Evolutionary conservation across 2,797 vertebrate species (phyloP), one percentile per base, ranked within the genome.

Genomic region (Limnodromus scolopaceus): DNA sequence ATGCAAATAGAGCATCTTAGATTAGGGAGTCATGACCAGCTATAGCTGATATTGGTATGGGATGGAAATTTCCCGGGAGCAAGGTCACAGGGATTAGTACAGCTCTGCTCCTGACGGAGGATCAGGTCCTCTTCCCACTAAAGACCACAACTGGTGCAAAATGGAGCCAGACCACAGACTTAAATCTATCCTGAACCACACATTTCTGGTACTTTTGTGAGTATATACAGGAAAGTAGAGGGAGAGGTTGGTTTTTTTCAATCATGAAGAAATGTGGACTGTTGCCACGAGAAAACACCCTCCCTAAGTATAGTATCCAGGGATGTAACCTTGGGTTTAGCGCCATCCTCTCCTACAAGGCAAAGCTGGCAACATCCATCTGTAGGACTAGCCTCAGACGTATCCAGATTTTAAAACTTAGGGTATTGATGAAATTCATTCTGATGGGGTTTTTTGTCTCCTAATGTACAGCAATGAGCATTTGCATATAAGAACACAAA

Each of bases 1-100:
- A 85, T 38, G n/a, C 22, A 74, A 82, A 89, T 39, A 54, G 2
- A 84, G 18, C 41, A 32, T 32, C 65, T 41, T 68, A 46, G 61
- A 9, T 55, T 32, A 64, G 36, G 53, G 45, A 54, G 16, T 46
- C 63, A 69, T 54, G 66, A 85, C 23, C 38, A 46, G 43, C 27
- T 38, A 71, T 32, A 71, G 13, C 11, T 68, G 30, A 18, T 63
- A 41, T 2, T 0, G 0, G 5, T 22, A 48, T 2, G 2, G 20
- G 38, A 39, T n/a, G 43, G 46, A 82, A 83, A 45, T 36, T 36
- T 60, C 38, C 65, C 39, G 25, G n/a, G 45, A 71, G 38, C 27
- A 65, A 69, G 20, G 65, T 49, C 32, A 71, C 16, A 65, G 65
- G 51, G 25, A 53, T 3, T 24, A 25, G 30, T 27, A 51, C 30